Evolutionary conservation across 1,140 invertebrate genomes (phyloP).

Genomic region (Dinoponera quadriceps): DNA sequence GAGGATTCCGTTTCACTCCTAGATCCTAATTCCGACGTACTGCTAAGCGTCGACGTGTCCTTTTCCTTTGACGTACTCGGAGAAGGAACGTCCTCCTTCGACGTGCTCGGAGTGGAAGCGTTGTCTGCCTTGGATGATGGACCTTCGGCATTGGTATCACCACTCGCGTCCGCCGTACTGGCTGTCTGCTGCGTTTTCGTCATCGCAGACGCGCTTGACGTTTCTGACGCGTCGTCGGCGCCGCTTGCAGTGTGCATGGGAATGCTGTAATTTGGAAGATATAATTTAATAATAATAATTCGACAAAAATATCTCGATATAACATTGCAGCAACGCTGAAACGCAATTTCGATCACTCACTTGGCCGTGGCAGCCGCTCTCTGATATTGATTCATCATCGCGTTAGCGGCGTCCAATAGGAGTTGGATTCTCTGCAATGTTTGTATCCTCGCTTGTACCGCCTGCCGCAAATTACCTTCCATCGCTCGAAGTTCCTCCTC

Average conservation of each 20-base stretch:
- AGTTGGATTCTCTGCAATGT: conserved; percentile 83
- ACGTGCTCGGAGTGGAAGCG: conserved; percentile 52
- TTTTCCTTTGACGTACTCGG: conserved; percentile 26
- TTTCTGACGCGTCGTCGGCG: conserved; percentile 25
- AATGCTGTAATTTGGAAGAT: conserved; percentile 77
- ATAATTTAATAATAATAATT: no score
- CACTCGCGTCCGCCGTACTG: background rate
- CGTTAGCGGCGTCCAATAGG: conserved; percentile 82
- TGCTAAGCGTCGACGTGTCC: conserved; percentile 54
- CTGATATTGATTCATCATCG: conserved; percentile 85
- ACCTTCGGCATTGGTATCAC: conserved; percentile 14
- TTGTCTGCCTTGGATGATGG: conserved; percentile 20
- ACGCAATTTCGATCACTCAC: conserved; percentile 71
- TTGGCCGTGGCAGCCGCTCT: conserved; percentile 80
- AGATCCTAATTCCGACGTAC: conserved; percentile 68
- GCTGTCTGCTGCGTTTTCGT: conserved; percentile 41
- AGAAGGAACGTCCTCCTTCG: conserved; percentile 50
- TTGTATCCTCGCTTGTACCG: conserved; percentile 95
- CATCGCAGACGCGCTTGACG: conserved; percentile 43
- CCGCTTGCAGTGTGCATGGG: conserved; percentile 67
- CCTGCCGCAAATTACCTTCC: conserved; percentile 94
- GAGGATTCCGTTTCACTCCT: conserved; percentile 68
- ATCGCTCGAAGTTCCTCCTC: conserved; percentile 94
- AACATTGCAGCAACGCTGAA: background rate
- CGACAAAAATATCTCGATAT: background rate